Percentiles rank a stretch among this genome's conserved stretches.
Conservation (phyloP, 1,140 invertebrate genomes). For the Pteromalus puparum region DNA sequence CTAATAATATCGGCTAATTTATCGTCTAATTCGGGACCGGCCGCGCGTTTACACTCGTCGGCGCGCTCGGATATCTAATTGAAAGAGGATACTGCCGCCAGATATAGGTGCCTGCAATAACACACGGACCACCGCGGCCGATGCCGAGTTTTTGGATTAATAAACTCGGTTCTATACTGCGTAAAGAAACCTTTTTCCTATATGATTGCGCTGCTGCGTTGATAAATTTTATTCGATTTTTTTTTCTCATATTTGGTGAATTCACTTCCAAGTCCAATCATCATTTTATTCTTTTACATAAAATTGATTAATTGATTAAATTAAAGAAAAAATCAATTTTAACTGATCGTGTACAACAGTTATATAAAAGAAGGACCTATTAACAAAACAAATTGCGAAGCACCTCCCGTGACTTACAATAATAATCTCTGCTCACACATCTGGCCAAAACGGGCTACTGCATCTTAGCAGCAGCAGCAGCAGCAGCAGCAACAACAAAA, state of each 20-base stretch:
- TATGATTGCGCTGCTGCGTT: background rate
- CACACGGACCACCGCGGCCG: constrained; percentile 35
- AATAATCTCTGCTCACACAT: background rate
- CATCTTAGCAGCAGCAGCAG: background rate
- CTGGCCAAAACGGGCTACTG: background rate
- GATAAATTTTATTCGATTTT: background rate
- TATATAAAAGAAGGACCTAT: background rate
- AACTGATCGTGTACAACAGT: too few species aligned
- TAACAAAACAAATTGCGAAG: constrained; percentile 15
- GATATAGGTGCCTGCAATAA: background rate
- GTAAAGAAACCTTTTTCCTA: background rate
- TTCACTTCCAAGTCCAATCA: background rate
- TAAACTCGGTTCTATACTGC: constrained; percentile 30
- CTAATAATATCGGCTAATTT: constrained; percentile 57
- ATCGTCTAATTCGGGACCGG: constrained; percentile 53
- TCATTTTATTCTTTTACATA: background rate
- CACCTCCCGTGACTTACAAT: background rate
- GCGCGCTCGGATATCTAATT: constrained; percentile 53
- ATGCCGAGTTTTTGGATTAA: background rate
- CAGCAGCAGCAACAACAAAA: background rate
- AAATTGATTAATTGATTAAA: background rate
- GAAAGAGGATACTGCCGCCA: constrained; percentile 57
- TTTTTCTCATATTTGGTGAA: background rate
- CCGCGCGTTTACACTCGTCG: constrained; percentile 45
- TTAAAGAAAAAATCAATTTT: too few species aligned